Evolutionary conservation across 1,140 invertebrate genomes (phyloP).

Genomic region (Ridgeia piscesae): DNA sequence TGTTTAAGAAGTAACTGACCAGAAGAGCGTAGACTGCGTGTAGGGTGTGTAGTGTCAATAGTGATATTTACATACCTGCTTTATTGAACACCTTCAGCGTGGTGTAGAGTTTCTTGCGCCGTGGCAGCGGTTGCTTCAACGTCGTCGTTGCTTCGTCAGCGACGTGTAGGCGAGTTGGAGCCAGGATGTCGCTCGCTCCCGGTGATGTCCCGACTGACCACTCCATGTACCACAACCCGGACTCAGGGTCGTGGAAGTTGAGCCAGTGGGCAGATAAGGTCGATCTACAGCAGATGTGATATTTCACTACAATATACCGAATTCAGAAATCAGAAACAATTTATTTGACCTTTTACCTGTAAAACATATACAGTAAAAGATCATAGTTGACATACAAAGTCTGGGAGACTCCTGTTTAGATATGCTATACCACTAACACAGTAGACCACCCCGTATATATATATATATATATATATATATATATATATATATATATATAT

Average conservation of each 20-base stretch:
- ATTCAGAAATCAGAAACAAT: too few relatives aligned
- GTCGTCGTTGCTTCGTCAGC: background rate
- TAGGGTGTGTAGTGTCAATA: background rate
- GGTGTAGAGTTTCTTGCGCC: background rate
- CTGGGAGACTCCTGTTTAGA: too few relatives aligned
- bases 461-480: too few relatives aligned
- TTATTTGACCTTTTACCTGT: too few relatives aligned
- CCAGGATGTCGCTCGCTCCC: background rate
- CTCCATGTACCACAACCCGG: background rate
- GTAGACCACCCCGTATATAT: too few relatives aligned
- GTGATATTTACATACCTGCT: background rate
- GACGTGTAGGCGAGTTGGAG: background rate
- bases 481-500: too few relatives aligned
- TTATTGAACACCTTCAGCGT: conserved; percentile 13
- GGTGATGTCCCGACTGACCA: background rate
- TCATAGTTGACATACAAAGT: too few relatives aligned
- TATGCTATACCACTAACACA: too few relatives aligned
- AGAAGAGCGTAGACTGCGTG: too few relatives aligned
- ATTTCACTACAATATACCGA: too few relatives aligned
- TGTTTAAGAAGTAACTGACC: too few relatives aligned
- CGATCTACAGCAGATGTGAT: background rate
- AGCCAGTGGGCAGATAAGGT: conserved; percentile 8
- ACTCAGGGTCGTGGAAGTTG: conserved; percentile 3
- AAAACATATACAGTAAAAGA: too few relatives aligned
- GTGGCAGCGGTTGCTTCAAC: background rate